Evolutionary conservation across 2,888 invertebrate genomes (phyloP).

Genomic region (Cheilosia pagana): DNA sequence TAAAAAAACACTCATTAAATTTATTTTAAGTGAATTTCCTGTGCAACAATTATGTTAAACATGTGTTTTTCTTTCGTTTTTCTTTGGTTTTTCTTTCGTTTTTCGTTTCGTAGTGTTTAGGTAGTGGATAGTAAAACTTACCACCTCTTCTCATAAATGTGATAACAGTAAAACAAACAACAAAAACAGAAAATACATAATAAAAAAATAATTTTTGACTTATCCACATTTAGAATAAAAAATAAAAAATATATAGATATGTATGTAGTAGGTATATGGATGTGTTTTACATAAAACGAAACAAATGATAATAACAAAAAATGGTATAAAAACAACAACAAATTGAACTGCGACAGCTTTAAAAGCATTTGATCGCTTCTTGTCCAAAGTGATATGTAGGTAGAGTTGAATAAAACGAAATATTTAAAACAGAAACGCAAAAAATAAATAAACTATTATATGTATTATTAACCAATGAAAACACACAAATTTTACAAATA

Average conservation of each 20-base stretch:
- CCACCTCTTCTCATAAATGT: conserved; percentile 75
- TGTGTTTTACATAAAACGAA: conserved; percentile 62
- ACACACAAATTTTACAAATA: conserved; percentile 69
- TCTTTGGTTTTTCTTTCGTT: too few relatives aligned
- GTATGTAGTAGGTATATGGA: conserved; percentile 50
- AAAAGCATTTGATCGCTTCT: conserved; percentile 71
- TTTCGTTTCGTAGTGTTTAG: conserved; percentile 56
- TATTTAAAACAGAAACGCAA: conserved; percentile 57
- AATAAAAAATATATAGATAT: conserved; percentile 47
- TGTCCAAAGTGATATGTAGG: conserved; percentile 75
- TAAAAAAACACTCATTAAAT: conserved; percentile 11
- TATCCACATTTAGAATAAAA: conserved; percentile 71
- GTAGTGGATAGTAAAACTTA: conserved; percentile 75
- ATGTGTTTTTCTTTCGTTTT: not conserved
- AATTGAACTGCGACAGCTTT: conserved; percentile 69
- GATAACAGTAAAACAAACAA: conserved; percentile 58
- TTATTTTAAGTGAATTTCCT: conserved; percentile 29
- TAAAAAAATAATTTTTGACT: conserved; percentile 67
- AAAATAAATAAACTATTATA: conserved; percentile 29
- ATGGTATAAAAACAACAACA: conserved; percentile 43
- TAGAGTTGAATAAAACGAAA: conserved; percentile 73
- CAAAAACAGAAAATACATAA: conserved; percentile 15
- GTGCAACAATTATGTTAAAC: conserved; percentile 38
- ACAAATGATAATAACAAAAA: conserved; percentile 64
- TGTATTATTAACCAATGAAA: conserved; percentile 57